Evolutionary conservation across 2,797 vertebrate genomes (phyloP).

Genomic region (Enteromius thamalakanensis): DNA sequence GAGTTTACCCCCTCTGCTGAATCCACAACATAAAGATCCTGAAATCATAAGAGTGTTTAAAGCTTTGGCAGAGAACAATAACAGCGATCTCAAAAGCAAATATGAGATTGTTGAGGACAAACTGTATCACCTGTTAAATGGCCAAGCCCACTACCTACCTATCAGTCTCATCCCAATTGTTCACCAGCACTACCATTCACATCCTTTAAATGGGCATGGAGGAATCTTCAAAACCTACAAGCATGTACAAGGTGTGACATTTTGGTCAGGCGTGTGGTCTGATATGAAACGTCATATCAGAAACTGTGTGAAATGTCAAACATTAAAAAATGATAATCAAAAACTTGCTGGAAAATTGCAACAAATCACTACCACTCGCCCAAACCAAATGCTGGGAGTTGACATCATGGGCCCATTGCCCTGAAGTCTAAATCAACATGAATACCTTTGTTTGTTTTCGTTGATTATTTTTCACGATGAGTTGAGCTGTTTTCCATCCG

Average conservation of each 20-base stretch:
- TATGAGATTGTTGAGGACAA: neutral
- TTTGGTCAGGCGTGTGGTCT: neutral
- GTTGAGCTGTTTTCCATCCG: neutral
- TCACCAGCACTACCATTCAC: neutral
- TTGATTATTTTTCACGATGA: neutral
- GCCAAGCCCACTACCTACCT: neutral
- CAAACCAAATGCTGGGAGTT: neutral
- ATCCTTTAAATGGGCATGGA: neutral
- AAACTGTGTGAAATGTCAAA: neutral
- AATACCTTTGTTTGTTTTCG: neutral
- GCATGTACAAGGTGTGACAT: neutral
- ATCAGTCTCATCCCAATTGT: neutral
- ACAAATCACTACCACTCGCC: neutral
- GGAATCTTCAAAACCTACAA: neutral
- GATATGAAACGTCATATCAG: neutral
- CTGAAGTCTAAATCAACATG: neutral
- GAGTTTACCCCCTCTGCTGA: no score
- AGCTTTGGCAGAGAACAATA: neutral
- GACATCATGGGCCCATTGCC: neutral
- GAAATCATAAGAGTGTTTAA: neutral
- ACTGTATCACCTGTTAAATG: neutral
- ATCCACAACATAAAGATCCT: neutral
- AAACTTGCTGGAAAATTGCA: neutral
- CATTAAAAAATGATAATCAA: neutral
- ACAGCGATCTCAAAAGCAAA: neutral